A percentile compares a stretch with the other conserved stretches of the same genome.
Conservation (phyloP, 2,797 vertebrate genomes). For the Oryzias sinensis region DNA sequence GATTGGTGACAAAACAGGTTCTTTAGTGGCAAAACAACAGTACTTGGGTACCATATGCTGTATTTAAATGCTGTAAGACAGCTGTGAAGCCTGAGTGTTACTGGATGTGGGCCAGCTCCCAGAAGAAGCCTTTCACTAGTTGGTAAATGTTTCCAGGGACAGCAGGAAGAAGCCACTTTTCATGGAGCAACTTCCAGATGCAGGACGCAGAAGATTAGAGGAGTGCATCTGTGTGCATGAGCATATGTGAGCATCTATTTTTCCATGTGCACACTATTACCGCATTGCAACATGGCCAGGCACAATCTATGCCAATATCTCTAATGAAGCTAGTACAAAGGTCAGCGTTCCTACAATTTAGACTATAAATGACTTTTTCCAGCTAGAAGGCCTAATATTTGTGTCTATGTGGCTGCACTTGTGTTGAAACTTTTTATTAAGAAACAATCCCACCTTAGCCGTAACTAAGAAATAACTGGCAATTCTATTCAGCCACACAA, state of each 20-base stretch:
- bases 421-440: conserved; percentile 7
- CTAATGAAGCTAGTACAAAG: conserved; percentile 45
- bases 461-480: conserved; percentile 35
- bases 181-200: conserved; percentile 81
- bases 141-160: conserved; percentile 79
- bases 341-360: conserved; percentile 29
- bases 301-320: conserved; percentile 31
- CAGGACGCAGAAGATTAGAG: conserved; percentile 65
- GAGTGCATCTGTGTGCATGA: conserved; percentile 37
- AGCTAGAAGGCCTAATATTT: conserved; percentile 17
- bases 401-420: conserved; percentile 20
- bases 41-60: conserved; percentile 82
- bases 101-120: conserved; percentile 80
- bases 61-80: conserved; percentile 80
- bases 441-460: conserved; percentile 19
- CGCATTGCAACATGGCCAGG: conserved; percentile 27
- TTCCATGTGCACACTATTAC: conserved; percentile 52
- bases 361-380: conserved; percentile 6
- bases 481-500: conserved; percentile 46
- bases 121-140: conserved; percentile 75
- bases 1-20: conserved; percentile 73
- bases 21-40: conserved; percentile 81
- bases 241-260: conserved; percentile 30
- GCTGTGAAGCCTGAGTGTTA: conserved; percentile 79
- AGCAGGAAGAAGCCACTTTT: conserved; percentile 82